Percentiles rank a stretch among this genome's conserved stretches.
phyloP scores from a whole-genome alignment of 1,140 invertebrate species.

The Drosophila kurseongensis region DNA sequence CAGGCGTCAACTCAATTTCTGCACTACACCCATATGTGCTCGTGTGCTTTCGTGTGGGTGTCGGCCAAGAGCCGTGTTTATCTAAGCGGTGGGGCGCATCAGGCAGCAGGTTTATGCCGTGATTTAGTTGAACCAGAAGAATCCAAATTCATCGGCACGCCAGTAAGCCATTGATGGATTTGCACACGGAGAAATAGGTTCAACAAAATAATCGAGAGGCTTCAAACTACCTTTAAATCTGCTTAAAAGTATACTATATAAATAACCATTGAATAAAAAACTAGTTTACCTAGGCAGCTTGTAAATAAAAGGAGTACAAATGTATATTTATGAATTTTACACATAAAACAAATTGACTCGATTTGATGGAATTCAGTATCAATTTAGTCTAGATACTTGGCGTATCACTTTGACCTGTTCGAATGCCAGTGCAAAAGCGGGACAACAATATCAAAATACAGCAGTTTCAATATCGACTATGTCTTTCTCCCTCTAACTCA shows the following conservation, averaged over 20 bases:
- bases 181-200: not conserved
- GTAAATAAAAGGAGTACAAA: no score
- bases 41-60: not conserved
- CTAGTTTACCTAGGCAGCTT: no score
- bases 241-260: not conserved
- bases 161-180: slow-evolving; percentile 2
- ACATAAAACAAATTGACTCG: no score
- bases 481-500: no score
- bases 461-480: no score
- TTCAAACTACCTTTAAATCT: not conserved
- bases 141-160: slow-evolving; percentile 8
- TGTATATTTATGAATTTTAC: no score
- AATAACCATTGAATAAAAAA: not conserved
- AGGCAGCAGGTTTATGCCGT: slow-evolving; percentile 24
- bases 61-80: slow-evolving; percentile 46
- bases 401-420: no score
- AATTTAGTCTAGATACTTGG: no score
- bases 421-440: no score
- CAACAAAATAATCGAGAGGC: no score
- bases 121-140: slow-evolving; percentile 29
- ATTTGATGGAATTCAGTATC: no score
- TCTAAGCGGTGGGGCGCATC: slow-evolving; percentile 24
- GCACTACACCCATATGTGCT: slow-evolving; percentile 19
- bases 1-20: slow-evolving; percentile 75
- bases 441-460: no score